Base-by-base conservation (phyloP, 2,113 vertebrate genomes). In the Pogona vitticeps region DNA sequence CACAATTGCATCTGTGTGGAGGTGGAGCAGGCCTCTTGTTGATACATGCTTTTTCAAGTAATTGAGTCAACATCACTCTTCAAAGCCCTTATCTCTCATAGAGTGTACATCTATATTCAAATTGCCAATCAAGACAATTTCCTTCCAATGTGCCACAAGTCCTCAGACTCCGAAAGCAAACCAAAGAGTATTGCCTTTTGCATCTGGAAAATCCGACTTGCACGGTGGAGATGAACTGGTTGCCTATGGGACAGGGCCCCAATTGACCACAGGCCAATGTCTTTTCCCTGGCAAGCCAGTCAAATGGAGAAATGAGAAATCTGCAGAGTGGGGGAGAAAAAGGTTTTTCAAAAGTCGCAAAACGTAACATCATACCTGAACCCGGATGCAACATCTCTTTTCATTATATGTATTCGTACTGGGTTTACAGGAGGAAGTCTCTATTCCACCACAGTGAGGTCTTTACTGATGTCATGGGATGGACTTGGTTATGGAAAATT, bases 41-140 rank as follows among this genome's bases (percentile, higher is more conserved):
- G 82, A 70, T 87, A 89, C 92, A 85, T 36, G 92, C 87, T 80
- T 28, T n/a, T 1, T 2, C 28, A 15, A 72, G 88, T 38, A 84
- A 87, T 91, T 89, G 65, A 40, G 36, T 83, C 63, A n/a, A 86
- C 84, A 88, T 86, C 84, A 78, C 81, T 72, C 90, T 83, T 85
- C 86, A 13, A 86, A 82, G 85, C 26, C 75, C 77, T 88, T 89
- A 76, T 86, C 81, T 61, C 67, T 33, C 63, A 28, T 28, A 26
- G 52, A 63, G 79, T 65, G 61, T 65, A 8, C 33, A 67, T 67
- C 36, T 70, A 15, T 68, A 80, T 52, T 75, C 91, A 83, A 12
- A 90, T 93, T 86, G 89, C 88, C 71, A 85, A 84, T 84, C 84
- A 70, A 63, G 36, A 38, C 21, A 33, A 36, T 73, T 73, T 86